phyloP scores from a whole-genome alignment of 2,113 vertebrate species.

The Sander lucioperca region DNA sequence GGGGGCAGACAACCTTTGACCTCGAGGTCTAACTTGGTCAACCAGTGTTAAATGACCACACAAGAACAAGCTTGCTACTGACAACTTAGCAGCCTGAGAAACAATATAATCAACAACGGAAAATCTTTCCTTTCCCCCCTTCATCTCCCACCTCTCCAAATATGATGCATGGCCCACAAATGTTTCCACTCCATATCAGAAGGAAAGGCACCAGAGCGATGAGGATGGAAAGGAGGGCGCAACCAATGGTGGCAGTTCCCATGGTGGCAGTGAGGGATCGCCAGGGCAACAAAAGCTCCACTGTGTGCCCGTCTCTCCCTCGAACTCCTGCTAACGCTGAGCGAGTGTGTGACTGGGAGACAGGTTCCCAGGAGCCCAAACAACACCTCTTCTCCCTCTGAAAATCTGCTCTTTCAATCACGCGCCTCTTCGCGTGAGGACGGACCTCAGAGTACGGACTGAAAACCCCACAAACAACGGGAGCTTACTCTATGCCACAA shows the following conservation, averaged over 20 bases:
- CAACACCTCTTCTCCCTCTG: constrained; percentile 61
- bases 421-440: constrained; percentile 1
- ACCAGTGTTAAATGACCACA: constrained; percentile 35
- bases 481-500: not conserved
- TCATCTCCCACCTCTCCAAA: constrained; percentile 21
- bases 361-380: constrained; percentile 52
- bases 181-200: constrained; percentile 31
- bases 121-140: not conserved
- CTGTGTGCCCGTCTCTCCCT: constrained; percentile 44
- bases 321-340: constrained; percentile 20
- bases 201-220: constrained; percentile 1
- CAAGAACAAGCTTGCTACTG: constrained; percentile 18
- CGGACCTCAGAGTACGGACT: not conserved
- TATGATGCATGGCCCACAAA: constrained; percentile 15
- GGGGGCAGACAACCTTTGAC: constrained; percentile 26
- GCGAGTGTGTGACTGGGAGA: constrained; percentile 26
- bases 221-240: not conserved
- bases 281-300: constrained; percentile 58
- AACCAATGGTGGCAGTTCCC: constrained; percentile 17
- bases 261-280: constrained; percentile 47
- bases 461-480: not conserved
- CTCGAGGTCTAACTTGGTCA: constrained; percentile 45
- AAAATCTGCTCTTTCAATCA: constrained; percentile 57
- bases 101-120: not conserved
- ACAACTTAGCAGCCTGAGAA: not conserved